These are phyloP conservation scores for Sacculina carcini DNA, from an alignment of 2,888 invertebrate genomes.

Conservation along the genomic window DNA sequence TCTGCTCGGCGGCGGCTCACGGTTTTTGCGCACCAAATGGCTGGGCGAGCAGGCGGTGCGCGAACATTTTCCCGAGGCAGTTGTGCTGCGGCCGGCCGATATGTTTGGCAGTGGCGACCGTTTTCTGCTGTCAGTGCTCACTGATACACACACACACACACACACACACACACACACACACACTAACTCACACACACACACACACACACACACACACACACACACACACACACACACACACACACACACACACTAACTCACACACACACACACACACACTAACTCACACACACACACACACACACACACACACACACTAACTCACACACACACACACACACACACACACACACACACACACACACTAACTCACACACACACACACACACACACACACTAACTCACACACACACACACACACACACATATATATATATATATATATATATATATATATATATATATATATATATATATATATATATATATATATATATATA, in stretches of 20 bases:
- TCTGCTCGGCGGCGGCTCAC: conserved; percentile 42
- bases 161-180: too few species aligned
- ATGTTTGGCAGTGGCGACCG: conserved; percentile 73
- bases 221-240: background rate
- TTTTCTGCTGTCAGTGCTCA: conserved; percentile 33
- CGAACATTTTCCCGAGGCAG: conserved; percentile 84
- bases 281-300: too few species aligned
- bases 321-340: background rate
- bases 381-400: too few species aligned
- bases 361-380: too few species aligned
- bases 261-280: too few species aligned
- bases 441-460: conserved; percentile 6
- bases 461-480: conserved; percentile 8
- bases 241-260: too few species aligned
- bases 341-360: background rate
- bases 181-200: too few species aligned
- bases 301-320: too few species aligned
- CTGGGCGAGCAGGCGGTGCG: conserved; percentile 66
- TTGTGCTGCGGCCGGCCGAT: conserved; percentile 71
- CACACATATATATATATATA: background rate
- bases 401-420: background rate
- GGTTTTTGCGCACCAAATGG: conserved; percentile 48
- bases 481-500: conserved; percentile 3
- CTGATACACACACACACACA: too few species aligned
- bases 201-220: background rate